phyloP scores from a whole-genome alignment of 2,888 invertebrate species.

The Papilio demoleus region DNA sequence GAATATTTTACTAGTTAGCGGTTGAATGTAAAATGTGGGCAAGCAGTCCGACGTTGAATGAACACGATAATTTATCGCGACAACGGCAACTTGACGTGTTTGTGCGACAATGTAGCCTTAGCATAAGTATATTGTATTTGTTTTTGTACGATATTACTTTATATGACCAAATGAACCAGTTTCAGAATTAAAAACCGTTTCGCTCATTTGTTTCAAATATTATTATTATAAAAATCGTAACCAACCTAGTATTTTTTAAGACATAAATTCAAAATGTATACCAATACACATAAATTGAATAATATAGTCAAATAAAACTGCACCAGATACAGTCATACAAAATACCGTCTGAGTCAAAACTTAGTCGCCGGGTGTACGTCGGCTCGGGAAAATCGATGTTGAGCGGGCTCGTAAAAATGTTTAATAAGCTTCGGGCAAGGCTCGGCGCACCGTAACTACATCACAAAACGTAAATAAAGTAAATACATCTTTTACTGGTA shows the following conservation, averaged over 20 bases:
- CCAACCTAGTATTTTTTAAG: not conserved
- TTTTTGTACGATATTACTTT: too few relatives aligned
- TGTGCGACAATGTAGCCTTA: too few relatives aligned
- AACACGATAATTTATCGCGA: too few relatives aligned
- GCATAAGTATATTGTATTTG: too few relatives aligned
- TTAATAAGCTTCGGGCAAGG: conserved; percentile 32
- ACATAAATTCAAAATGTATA: not conserved
- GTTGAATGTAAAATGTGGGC: too few relatives aligned
- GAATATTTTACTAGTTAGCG: too few relatives aligned
- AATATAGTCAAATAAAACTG: conserved; percentile 8
- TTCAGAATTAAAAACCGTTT: too few relatives aligned
- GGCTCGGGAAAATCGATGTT: conserved; percentile 31
- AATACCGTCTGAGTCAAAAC: conserved; percentile 14
- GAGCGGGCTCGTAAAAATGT: conserved; percentile 33
- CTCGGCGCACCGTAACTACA: conserved; percentile 13
- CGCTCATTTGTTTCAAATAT: too few relatives aligned
- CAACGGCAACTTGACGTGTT: too few relatives aligned
- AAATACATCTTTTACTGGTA: not conserved
- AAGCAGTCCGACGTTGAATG: too few relatives aligned
- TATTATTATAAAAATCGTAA: too few relatives aligned
- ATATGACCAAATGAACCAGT: too few relatives aligned
- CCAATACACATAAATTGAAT: not conserved
- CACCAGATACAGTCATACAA: conserved; percentile 6
- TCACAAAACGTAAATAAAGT: conserved; percentile 11
- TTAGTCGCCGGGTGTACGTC: conserved; percentile 9